Evolutionary conservation across 2,113 vertebrate genomes (phyloP).

Genomic region (Prolemur simus): DNA sequence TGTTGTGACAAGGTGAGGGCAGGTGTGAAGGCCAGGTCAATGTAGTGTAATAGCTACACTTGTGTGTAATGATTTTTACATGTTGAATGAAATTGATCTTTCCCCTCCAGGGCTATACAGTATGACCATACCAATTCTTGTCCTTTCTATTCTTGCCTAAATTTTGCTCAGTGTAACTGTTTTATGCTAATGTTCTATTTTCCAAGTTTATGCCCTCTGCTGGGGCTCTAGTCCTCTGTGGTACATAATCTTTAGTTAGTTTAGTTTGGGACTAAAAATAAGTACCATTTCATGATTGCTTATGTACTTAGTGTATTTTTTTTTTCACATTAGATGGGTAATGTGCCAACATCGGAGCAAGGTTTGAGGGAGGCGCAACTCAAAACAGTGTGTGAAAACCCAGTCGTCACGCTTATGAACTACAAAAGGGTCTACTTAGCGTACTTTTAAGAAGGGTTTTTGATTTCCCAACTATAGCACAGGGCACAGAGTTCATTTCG

Average conservation of each 20-base stretch:
- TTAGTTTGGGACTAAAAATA: not conserved
- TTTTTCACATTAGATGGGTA: too few relatives aligned
- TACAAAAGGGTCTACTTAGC: too few relatives aligned
- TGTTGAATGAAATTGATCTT: not conserved
- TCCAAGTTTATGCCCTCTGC: not conserved
- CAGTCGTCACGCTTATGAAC: too few relatives aligned
- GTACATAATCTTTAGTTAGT: not conserved
- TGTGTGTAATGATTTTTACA: not conserved
- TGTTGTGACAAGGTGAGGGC: not conserved
- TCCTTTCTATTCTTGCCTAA: not conserved
- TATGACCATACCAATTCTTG: not conserved
- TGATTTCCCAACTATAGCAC: not conserved
- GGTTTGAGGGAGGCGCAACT: too few relatives aligned
- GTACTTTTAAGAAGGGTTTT: not conserved
- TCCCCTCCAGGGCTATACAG: not conserved
- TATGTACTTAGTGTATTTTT: not conserved
- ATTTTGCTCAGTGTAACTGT: not conserved
- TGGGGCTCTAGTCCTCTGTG: not conserved
- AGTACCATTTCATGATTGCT: not conserved
- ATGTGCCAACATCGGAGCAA: too few relatives aligned
- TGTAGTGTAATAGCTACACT: accelerated
- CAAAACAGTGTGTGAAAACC: too few relatives aligned
- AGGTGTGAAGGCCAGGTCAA: not conserved
- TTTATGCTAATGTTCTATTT: not conserved
- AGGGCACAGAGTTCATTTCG: not conserved